Percentiles rank a stretch among this genome's conserved stretches.
Evolutionary conservation across 2,113 vertebrate species (phyloP).

Genomic region (Melanerpes aurifrons): DNA sequence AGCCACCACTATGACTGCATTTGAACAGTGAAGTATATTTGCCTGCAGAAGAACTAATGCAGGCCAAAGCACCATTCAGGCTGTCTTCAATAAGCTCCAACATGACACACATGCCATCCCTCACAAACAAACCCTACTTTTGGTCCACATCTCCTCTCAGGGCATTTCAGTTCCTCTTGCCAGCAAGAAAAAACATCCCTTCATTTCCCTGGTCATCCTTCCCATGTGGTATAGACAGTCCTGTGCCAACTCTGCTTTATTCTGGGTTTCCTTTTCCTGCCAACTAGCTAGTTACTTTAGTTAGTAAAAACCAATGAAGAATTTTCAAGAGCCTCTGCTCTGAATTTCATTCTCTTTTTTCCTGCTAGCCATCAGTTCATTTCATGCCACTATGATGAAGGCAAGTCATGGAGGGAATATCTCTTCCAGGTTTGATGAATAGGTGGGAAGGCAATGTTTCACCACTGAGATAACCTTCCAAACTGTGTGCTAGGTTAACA

Average conservation of each 20-base stretch:
- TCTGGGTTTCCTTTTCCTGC: neutral
- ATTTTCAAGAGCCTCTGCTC: neutral
- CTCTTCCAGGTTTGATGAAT: neutral
- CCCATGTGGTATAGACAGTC: neutral
- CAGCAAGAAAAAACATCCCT: neutral
- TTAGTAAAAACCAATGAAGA: neutral
- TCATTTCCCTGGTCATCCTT: neutral
- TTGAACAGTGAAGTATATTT: neutral
- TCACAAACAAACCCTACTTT: neutral
- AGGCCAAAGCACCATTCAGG: neutral
- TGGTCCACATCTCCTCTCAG: neutral
- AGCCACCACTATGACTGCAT: neutral
- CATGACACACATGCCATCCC: neutral
- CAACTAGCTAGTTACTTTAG: neutral
- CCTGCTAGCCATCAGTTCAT: neutral
- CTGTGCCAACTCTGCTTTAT: neutral
- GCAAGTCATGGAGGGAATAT: neutral
- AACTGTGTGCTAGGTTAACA: neutral
- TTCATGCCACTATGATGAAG: neutral
- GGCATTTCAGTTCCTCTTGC: neutral
- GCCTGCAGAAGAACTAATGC: neutral
- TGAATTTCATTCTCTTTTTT: neutral
- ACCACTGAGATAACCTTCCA: neutral
- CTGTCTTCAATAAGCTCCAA: neutral
- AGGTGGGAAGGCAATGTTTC: neutral